These are phyloP conservation scores for Corythaeola cristata DNA, from an alignment of 2,113 vertebrate genomes.

Conservation along the genomic window DNA sequence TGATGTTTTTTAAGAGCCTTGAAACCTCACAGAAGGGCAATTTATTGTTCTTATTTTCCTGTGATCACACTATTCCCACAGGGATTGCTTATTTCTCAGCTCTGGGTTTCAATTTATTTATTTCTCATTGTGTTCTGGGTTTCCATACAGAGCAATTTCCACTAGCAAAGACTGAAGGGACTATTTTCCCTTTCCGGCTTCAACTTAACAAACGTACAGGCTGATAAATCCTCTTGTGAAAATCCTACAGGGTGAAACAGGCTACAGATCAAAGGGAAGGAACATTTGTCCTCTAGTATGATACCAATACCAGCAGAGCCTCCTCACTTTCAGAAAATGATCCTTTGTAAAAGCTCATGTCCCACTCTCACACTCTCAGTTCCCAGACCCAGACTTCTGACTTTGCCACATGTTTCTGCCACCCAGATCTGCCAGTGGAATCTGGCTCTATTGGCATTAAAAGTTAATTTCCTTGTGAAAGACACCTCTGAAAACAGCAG, in stretches of 20 bases:
- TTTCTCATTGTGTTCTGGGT: constrained; percentile 60
- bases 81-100: constrained; percentile 70
- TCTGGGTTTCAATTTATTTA: constrained; percentile 68
- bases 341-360: background rate
- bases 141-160: constrained; percentile 67
- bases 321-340: constrained; percentile 62
- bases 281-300: constrained; percentile 54
- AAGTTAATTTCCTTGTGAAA: background rate
- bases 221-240: constrained; percentile 69
- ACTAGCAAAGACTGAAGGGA: constrained; percentile 67
- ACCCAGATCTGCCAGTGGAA: background rate
- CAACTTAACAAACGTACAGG: constrained; percentile 58
- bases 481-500: background rate
- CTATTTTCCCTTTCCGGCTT: constrained; percentile 59
- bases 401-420: background rate
- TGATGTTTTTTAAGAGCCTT: constrained; percentile 42
- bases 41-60: constrained; percentile 64
- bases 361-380: background rate
- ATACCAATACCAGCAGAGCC: constrained; percentile 36
- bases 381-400: constrained; percentile 13
- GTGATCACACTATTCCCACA: constrained; percentile 57
- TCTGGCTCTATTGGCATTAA: background rate
- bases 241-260: constrained; percentile 64
- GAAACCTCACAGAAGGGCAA: constrained; percentile 64
- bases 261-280: constrained; percentile 63